A percentile compares a stretch with the other conserved stretches of the same genome.
phyloP scores from a whole-genome alignment of 2,888 invertebrate species.

The Phalera bucephala region DNA sequence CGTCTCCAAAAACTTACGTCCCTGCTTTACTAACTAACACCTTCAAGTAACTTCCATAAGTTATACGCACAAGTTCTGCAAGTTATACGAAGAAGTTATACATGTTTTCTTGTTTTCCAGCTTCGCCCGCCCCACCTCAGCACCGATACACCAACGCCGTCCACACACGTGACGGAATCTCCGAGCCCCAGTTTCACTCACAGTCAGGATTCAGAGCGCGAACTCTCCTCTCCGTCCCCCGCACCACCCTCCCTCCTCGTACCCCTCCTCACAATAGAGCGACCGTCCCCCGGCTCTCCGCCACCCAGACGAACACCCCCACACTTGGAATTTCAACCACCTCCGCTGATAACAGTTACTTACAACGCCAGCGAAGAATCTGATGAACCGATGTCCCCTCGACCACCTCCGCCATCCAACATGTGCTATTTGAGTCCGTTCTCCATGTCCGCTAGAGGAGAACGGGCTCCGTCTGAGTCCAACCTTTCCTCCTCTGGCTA shows the following conservation, averaged over 20 bases:
- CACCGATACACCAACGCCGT: constrained; percentile 70
- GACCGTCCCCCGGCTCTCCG: constrained; percentile 87
- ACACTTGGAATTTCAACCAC: constrained; percentile 86
- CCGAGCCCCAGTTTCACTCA: constrained; percentile 74
- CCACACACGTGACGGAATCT: constrained; percentile 72
- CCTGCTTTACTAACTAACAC: too few species aligned
- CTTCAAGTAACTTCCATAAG: too few species aligned
- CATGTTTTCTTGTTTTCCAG: constrained; percentile 65
- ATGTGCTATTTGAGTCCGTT: constrained; percentile 92
- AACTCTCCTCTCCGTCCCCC: constrained; percentile 67
- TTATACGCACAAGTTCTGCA: too few species aligned
- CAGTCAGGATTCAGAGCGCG: constrained; percentile 73
- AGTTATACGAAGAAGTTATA: too few species aligned
- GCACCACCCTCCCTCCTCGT: constrained; percentile 82
- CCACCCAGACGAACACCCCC: constrained; percentile 85
- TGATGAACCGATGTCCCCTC: constrained; percentile 87
- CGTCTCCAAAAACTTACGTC: too few species aligned
- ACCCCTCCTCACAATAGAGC: constrained; percentile 86
- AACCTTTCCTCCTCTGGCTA: constrained; percentile 93
- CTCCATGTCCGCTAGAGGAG: constrained; percentile 87
- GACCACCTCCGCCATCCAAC: constrained; percentile 79
- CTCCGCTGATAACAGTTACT: constrained; percentile 89
- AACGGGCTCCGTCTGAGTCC: constrained; percentile 91
- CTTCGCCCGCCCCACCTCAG: constrained; percentile 76
- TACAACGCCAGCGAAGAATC: constrained; percentile 91